Base-by-base conservation (phyloP, 2,888 invertebrate species). In the Sialis lutaria region DNA sequence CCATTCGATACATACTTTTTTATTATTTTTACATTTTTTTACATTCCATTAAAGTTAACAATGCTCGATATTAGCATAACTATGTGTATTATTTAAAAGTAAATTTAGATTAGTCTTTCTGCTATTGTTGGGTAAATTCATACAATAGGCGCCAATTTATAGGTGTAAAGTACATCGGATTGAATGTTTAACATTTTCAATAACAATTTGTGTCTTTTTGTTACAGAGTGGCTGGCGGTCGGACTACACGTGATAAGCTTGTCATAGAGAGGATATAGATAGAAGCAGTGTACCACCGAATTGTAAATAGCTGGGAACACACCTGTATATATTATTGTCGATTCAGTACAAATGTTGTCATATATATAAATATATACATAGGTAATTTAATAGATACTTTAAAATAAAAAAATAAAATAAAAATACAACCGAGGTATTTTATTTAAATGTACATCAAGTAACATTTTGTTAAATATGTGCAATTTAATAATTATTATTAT, bases 201-300 rank as follows among this genome's bases (percentile, higher is more conserved):
- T 22, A 22, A 22, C 22, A 22, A 22, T 22, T 22, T 22, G 22
- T 22, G 22, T 22, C 22, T 37, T 60, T 64, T 69, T 60, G 62
- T 79, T 78, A 50, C 79, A 89, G 89, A 82, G 83, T 67, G 83
- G 88, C 62, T 89, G 89, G 89, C 79, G 89, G 70, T 83, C 87
- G 61, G 89, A 89, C 69, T 89, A 89, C 70, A 87, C 89, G 84
- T 89, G 88, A 89, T 87, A 82, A 76, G 73, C 55, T 34, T 34
- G 22, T 22, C 22, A 22, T 31, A n/a, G 8, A 22, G 31, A 8
- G 32, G 31, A 30, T 8, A 13, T 22, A 31, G 42, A 30, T 13
- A 42, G 30, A 42, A 30, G 22, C 32, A 42, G 10, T 31, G 43
- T 31, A 42, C 42, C 42, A 52, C 50, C 49, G 48, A 52, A 48